phyloP scores from a whole-genome alignment of 2,113 vertebrate species.

The Tragelaphus scriptus region DNA sequence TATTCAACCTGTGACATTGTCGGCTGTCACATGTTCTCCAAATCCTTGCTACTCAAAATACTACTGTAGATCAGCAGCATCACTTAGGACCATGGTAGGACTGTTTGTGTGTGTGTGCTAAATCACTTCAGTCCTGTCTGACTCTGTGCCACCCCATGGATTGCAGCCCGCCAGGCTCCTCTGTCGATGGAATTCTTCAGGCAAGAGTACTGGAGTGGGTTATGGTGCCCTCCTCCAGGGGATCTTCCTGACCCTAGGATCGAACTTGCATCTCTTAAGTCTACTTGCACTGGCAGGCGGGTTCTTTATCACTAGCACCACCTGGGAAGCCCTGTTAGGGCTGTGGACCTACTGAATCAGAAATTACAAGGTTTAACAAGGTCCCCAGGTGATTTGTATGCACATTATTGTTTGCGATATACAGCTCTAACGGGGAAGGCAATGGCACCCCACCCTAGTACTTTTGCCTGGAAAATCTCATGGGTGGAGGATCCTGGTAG shows the following conservation, averaged over 20 bases:
- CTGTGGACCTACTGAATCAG: background rate
- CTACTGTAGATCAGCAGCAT: background rate
- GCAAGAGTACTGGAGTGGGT: background rate
- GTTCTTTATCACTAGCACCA: background rate
- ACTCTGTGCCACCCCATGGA: background rate
- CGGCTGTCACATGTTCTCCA: background rate
- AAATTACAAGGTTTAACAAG: background rate
- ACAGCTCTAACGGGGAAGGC: background rate
- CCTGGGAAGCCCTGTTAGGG: background rate
- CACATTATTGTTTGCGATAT: background rate
- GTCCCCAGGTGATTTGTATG: background rate
- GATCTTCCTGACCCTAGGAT: background rate
- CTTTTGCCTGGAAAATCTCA: too few relatives aligned
- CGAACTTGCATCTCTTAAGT: background rate
- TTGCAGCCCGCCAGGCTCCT: background rate
- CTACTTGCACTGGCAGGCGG: rapidly evolving
- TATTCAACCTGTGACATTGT: background rate
- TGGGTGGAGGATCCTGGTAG: too few relatives aligned
- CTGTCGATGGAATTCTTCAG: background rate
- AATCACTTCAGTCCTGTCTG: background rate
- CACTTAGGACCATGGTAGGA: background rate
- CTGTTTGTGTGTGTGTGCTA: rapidly evolving
- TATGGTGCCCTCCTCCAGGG: background rate
- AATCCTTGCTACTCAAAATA: background rate
- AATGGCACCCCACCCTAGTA: too few relatives aligned